Evolutionary conservation across 1,140 invertebrate genomes (phyloP), one percentile per base, ranked within the genome.

Genomic region (Phocides pigmalion): DNA sequence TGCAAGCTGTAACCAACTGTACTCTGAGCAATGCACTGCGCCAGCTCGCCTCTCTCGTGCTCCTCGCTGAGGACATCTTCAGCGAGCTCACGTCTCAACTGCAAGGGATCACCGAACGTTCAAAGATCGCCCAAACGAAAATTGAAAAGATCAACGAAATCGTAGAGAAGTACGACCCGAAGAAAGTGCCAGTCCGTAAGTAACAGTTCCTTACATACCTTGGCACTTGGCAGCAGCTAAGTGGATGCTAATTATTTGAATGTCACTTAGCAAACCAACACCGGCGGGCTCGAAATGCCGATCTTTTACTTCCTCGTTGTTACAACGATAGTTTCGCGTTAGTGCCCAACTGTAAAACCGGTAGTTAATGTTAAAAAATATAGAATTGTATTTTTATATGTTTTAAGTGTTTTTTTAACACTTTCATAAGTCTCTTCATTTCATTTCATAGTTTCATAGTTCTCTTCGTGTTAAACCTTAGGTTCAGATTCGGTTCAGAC

Each of bases 161-260:
- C 66, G 94, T 96, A 39, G 90, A 92, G 62, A 81, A 89, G 46
- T 95, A 94, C 89, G 95, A 97, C 87, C 95, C 96, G 46, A 96
- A 96, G 92, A 94, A 94, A 87, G 95, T 96, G 73, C 93, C 95
- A 94, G 96, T 97, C 92, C 96, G 96, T 97, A 94, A 97, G 96
- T 97, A 91, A 50, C 25, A 56, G 46, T 75, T 67, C 44, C 16
- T 35, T 46, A 41, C 54, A 44, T 46, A 42, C 42, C 15, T 46
- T 46, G n/a, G n/a, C n/a, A n/a, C n/a, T n/a, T n/a, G n/a, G 14
- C 9, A 12, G 39, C 9, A 1, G 16, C 22, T 46, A 46, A 59
- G 42, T 46, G 16, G 54, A 46, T 32, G 54, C 25, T 20, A 35
- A 59, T 47, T 58, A 46, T 46, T 59, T 59, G 16, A 47, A 46